Conservation (phyloP, 2,797 vertebrate species). For the Borostomias antarcticus region DNA sequence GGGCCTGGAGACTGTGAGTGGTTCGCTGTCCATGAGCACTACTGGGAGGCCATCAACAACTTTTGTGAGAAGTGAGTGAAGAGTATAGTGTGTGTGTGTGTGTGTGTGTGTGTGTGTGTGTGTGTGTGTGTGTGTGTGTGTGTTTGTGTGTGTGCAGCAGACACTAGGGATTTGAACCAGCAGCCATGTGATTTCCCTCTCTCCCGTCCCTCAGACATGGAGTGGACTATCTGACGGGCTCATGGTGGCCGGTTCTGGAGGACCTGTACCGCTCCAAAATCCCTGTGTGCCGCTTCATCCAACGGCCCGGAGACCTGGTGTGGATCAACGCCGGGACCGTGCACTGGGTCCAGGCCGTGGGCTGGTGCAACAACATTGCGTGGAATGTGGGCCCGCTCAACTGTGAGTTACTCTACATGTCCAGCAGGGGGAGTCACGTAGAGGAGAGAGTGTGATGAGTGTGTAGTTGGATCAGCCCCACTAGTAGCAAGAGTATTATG, state of each 20-base stretch:
- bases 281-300: slow-evolving; percentile 85
- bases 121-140: too few relatives aligned
- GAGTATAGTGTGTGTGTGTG: background rate
- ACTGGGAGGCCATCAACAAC: slow-evolving; percentile 82
- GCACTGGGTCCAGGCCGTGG: too few relatives aligned
- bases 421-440: background rate
- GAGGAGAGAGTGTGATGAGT: background rate
- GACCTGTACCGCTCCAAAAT: slow-evolving; percentile 83
- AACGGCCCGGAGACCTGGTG: slow-evolving; percentile 85
- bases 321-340: slow-evolving; percentile 87
- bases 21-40: slow-evolving; percentile 85
- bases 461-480: too few relatives aligned
- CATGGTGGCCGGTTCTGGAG: slow-evolving; percentile 87
- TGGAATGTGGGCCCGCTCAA: slow-evolving; percentile 86
- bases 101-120: background rate
- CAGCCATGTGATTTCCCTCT: background rate
- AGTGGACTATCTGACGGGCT: slow-evolving; percentile 89
- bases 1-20: slow-evolving; percentile 86
- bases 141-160: background rate
- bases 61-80: slow-evolving; percentile 80
- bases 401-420: slow-evolving; percentile 59
- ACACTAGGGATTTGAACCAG: background rate
- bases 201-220: slow-evolving; percentile 77
- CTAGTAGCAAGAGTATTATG: too few relatives aligned
- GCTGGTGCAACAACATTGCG: slow-evolving; percentile 88